phyloP scores from a whole-genome alignment of 92 coral and sea anemone species.

The Umimayanthus chanpuru region DNA sequence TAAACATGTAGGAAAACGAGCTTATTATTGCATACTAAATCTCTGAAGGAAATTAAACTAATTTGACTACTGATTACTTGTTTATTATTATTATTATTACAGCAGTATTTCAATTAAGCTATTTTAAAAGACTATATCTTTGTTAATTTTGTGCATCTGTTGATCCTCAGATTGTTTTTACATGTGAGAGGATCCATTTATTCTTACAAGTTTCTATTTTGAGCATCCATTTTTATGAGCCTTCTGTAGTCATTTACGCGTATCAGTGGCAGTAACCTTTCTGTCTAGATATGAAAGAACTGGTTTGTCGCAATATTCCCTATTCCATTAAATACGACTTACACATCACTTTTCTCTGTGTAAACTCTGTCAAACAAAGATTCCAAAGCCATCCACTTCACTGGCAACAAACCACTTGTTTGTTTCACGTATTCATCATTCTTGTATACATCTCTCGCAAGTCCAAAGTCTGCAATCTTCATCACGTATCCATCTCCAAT shows the following conservation, averaged over 20 bases:
- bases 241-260: too few relatives aligned
- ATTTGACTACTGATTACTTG: too few relatives aligned
- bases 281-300: background rate
- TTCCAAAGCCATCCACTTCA: slow-evolving; percentile 74
- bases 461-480: slow-evolving; percentile 70
- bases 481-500: slow-evolving; percentile 55
- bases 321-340: slow-evolving; percentile 41
- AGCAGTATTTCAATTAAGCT: too few relatives aligned
- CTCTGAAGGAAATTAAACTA: too few relatives aligned
- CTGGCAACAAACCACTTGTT: slow-evolving; percentile 64
- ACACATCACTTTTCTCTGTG: slow-evolving; percentile 89
- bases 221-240: too few relatives aligned
- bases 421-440: slow-evolving; percentile 67
- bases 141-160: background rate
- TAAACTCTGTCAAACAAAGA: slow-evolving; percentile 63
- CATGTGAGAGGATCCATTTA: too few relatives aligned
- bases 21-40: background rate
- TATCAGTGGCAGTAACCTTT: too few relatives aligned
- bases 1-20: background rate
- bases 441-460: slow-evolving; percentile 67
- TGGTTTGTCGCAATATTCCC: background rate
- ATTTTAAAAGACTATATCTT: background rate
- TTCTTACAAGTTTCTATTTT: too few relatives aligned
- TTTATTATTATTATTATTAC: background rate
- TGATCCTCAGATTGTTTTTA: too few relatives aligned